Conservation (phyloP, 2,113 vertebrate species). For the Nothocercus julius region DNA sequence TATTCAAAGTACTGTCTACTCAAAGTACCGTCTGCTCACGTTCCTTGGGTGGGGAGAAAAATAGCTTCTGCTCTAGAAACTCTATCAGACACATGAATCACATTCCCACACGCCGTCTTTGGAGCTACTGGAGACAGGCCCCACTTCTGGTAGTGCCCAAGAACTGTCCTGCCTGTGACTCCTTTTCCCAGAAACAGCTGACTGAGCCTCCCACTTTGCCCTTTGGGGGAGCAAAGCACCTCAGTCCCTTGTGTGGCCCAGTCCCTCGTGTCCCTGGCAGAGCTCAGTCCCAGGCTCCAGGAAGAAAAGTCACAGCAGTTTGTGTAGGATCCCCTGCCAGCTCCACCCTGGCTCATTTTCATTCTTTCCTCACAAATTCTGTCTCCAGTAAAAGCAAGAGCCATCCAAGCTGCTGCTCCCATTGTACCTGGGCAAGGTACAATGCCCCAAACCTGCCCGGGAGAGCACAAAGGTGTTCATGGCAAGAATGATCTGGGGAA, state of each 20-base stretch:
- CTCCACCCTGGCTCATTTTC: neutral
- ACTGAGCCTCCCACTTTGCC: neutral
- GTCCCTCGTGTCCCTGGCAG: neutral
- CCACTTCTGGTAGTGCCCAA: neutral
- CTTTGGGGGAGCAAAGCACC: neutral
- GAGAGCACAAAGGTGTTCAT: rapidly evolving
- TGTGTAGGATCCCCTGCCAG: neutral
- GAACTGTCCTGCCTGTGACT: neutral
- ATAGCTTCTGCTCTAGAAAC: neutral
- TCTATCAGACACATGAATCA: neutral
- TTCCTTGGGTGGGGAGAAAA: neutral
- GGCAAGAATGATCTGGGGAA: too few relatives aligned
- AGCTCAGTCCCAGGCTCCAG: neutral
- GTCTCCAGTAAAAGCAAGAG: neutral
- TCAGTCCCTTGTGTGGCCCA: neutral
- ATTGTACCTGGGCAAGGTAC: too few relatives aligned
- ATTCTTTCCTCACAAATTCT: neutral
- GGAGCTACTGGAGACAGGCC: neutral
- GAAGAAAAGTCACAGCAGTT: neutral
- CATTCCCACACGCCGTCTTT: too few relatives aligned
- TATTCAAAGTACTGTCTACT: too few relatives aligned
- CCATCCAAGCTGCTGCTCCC: neutral
- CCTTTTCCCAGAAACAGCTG: neutral
- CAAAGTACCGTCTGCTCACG: neutral
- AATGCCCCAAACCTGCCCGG: rapidly evolving